Evolutionary conservation across 1,140 invertebrate genomes (phyloP), one percentile per base, ranked within the genome.

Genomic region (Rhysida immarginata): DNA sequence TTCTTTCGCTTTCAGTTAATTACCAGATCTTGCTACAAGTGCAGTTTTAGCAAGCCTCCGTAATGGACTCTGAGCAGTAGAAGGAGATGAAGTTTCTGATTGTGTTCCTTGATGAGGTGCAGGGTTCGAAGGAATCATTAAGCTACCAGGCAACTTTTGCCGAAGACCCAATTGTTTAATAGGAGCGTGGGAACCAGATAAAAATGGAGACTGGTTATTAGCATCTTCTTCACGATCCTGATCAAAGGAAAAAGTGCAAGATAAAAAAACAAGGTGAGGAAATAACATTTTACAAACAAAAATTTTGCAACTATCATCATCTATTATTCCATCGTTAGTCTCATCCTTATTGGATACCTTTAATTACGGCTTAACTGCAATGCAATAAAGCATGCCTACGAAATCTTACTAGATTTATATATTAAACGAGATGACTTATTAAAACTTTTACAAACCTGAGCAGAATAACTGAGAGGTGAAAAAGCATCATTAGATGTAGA

Each of bases 31-130:
- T 26, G 49, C 49, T 16, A 51, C 24, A 26, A 26, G 26, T 11
- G 49, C 49, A 11, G 49, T 51, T 51, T 51, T 51, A 25, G 49
- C 24, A 8, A 51, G 13, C 20, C 49, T 25, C 21, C 24, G 23
- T 13, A 51, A 21, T 27, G 49, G 49, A 51, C 24, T 51, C 21
- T 51, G 49, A 11, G 16, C 49, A n/a, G 49, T n/a, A 13, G 49
- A 51, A 13, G 49, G 49, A 26, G 49, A 51, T n/a, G 49, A 51
- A 13, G 49, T 51, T 20, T 51, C 49, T 16, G 49, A 51, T 20
- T 51, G 49, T 11, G 49, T 51, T 3, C 49, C 49, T 27, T 51
- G 49, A 21, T 51, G 49, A 5, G 49, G 49, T 13, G 49, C 49
- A 25, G 49, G 49, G 20, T 20, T 51, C 24, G 49, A 51, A 13